Percentiles rank a stretch among this genome's conserved stretches.
Evolutionary conservation across 2,113 vertebrate genomes (phyloP).

Genomic region (Muntiacus muntjak): DNA sequence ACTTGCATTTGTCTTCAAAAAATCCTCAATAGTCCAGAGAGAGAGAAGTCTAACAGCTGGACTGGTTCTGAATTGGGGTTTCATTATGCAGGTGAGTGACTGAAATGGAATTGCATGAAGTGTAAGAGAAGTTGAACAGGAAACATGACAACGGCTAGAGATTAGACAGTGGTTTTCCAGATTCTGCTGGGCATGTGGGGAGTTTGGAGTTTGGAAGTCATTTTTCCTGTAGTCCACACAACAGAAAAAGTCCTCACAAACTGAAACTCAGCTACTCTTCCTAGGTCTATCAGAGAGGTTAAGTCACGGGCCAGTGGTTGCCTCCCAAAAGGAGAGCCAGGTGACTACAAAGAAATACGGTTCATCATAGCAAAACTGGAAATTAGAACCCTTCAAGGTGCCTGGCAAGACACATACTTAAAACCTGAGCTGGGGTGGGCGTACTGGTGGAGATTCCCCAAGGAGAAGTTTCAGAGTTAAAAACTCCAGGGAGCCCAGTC

Average conservation of each 20-base stretch:
- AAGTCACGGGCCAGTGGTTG: fast-evolving
- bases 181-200: fast-evolving
- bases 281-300: background rate
- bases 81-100: background rate
- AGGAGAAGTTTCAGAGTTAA: background rate
- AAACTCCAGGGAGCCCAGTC: background rate
- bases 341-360: background rate
- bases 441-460: background rate
- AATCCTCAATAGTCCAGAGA: background rate
- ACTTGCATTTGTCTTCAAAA: background rate
- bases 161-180: background rate
- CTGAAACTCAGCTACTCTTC: background rate
- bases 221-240: no score
- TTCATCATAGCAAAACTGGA: background rate
- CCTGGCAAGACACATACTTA: background rate
- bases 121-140: background rate
- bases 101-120: background rate
- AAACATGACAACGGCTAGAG: fast-evolving
- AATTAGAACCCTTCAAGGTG: fast-evolving
- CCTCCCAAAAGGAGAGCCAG: background rate
- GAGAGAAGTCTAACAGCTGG: background rate
- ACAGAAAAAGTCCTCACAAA: background rate
- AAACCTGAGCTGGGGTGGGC: background rate
- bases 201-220: background rate
- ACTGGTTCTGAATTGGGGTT: background rate